Base-by-base conservation (phyloP, 2,888 invertebrate species). In the Mythimna impura region DNA sequence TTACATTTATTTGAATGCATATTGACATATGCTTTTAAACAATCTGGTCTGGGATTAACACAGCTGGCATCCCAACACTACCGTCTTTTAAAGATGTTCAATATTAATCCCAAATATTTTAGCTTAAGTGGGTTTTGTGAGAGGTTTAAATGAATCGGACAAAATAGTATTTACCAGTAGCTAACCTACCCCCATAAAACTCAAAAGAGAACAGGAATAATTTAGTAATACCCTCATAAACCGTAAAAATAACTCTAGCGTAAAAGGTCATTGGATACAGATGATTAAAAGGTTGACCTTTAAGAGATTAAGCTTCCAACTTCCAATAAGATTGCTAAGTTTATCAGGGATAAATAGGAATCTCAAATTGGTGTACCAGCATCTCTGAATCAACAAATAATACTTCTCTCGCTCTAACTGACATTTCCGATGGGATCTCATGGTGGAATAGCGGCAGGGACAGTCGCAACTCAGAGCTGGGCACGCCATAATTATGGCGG, bases 301-400 rank as follows among this genome's bases (percentile, higher is more conserved):
- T 62, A 43, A 30, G 12, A 52, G 10, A 63, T 52, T 57, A 69
- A 61, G 36, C 12, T 36, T 36, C 10, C 47, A 1, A 12, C 17
- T 8, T 4, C 17, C 50, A 36, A 47, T 22, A 54, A 34, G 7
- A 17, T 54, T 40, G 3, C 12, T 12, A 34, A 20, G 43, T 65
- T 25, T 43, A 52, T 25, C 43, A 34, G 36, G n/a, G 36, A 34
- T 22, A 57, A 72, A 30, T n/a, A 52, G 9, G 20, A 12, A 12
- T 65, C 61, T 22, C 25, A 66, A 76, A 55, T 71, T 68, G 3
- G 17, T 66, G 22, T 40, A 66, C 54, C 22, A 66, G 25, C 25
- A 63, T 60, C 63, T 55, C 40, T 47, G 47, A 47, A 47, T 43
- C 43, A 43, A 43, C 43, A 43, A 14, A 43, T 12, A 47, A n/a